These are phyloP conservation scores for Marmota monax DNA, from an alignment of 2,113 vertebrate species.

Conservation along the genomic window DNA sequence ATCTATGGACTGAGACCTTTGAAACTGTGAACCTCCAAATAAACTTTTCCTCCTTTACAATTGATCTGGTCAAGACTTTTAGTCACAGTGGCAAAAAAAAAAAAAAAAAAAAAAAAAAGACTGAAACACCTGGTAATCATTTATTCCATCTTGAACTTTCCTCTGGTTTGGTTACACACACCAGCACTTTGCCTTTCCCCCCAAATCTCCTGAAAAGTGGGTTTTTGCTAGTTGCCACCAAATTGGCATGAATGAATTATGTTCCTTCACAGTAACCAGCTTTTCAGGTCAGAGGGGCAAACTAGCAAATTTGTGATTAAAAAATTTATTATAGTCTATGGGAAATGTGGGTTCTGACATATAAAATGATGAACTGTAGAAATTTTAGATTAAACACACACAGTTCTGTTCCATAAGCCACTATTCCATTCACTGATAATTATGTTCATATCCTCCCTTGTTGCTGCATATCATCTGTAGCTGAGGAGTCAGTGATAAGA, in stretches of 20 bases:
- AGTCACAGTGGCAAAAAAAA: no score
- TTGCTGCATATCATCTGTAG: neutral
- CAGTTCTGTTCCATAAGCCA: neutral
- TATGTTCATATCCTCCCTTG: no score
- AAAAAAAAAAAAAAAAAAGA: no score
- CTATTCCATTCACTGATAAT: neutral
- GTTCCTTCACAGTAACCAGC: neutral
- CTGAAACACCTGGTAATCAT: neutral
- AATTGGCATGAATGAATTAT: neutral
- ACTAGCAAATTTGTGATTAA: neutral
- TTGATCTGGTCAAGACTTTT: no score
- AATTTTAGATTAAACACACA: neutral
- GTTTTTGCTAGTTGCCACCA: neutral
- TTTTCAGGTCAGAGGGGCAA: neutral
- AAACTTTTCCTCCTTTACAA: no score
- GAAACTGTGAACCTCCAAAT: no score
- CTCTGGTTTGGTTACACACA: neutral
- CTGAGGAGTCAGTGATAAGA: neutral
- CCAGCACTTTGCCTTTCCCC: neutral
- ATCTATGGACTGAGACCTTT: no score
- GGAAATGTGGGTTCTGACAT: neutral
- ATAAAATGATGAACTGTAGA: neutral
- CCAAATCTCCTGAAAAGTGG: neutral
- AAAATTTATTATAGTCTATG: neutral
- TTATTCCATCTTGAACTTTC: neutral